A percentile compares a stretch with the other conserved stretches of the same genome.
These are phyloP conservation scores for Protaetia brevitarsis DNA, from an alignment of 1,140 invertebrate species.

Conservation along the genomic window DNA sequence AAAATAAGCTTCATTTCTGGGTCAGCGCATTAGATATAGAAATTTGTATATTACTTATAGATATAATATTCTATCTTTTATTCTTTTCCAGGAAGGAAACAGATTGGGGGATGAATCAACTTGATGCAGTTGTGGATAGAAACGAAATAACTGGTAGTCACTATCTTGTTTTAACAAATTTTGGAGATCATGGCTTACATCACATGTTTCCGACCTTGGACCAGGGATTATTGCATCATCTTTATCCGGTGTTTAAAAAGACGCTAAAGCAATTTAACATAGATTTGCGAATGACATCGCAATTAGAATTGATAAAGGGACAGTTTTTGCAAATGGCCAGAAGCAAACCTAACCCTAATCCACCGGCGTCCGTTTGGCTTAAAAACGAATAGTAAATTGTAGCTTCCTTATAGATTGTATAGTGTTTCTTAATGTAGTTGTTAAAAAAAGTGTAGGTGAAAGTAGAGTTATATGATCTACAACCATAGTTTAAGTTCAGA, in stretches of 20 bases:
- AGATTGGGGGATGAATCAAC: constrained; percentile 76
- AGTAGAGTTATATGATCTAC: no score
- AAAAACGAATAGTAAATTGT: neutral
- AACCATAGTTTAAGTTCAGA: no score
- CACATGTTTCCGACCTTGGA: constrained; percentile 83
- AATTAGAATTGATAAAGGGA: constrained; percentile 63
- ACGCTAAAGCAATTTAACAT: constrained; percentile 68
- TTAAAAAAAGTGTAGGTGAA: no score
- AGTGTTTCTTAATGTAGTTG: no score
- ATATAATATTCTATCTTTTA: no score
- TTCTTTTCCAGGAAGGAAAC: constrained; percentile 28
- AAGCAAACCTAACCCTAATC: constrained; percentile 43
- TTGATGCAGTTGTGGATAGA: constrained; percentile 72
- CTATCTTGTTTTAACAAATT: constrained; percentile 66
- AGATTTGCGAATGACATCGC: constrained; percentile 54
- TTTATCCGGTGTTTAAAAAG: constrained; percentile 64
- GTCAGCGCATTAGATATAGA: no score
- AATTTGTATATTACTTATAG: no score
- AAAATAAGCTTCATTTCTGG: no score
- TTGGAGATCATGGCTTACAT: constrained; percentile 74
- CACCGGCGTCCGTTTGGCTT: constrained; percentile 10
- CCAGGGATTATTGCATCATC: constrained; percentile 63
- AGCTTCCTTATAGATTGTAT: no score
- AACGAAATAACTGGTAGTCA: constrained; percentile 62
- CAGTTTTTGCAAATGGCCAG: constrained; percentile 65